Evolutionary conservation across 2,113 vertebrate genomes (phyloP).

Genomic region (Labeo catla): DNA sequence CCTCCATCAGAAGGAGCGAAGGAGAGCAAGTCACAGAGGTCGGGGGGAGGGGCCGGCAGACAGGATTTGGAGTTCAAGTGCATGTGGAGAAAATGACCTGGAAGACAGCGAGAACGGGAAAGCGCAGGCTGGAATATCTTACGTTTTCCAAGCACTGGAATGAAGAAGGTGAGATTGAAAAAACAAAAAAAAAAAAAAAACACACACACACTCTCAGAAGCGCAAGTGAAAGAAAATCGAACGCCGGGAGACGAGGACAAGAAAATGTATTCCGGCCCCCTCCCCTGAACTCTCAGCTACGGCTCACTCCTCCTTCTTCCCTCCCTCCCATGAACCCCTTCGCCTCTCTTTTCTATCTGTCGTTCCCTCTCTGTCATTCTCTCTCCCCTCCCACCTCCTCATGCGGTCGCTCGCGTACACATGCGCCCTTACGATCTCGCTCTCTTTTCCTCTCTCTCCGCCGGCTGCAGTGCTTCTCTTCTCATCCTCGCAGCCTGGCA

Average conservation of each 20-base stretch:
- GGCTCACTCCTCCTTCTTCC: conserved; percentile 75
- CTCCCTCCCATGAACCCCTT: conserved; percentile 64
- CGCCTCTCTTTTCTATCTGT: conserved; percentile 50
- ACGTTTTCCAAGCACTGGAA: conserved; percentile 48
- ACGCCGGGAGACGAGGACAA: conserved; percentile 55
- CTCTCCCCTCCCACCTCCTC: conserved; percentile 67
- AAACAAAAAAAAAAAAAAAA: conserved; percentile 4
- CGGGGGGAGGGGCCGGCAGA: conserved; percentile 69
- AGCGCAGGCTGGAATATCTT: conserved; percentile 50
- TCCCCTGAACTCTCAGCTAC: conserved; percentile 66
- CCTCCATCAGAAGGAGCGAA: conserved; percentile 58
- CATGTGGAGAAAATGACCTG: conserved; percentile 76
- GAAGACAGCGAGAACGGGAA: conserved; percentile 68
- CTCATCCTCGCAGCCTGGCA: conserved; percentile 46
- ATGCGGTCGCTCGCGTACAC: conserved; percentile 46
- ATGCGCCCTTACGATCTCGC: conserved; percentile 52
- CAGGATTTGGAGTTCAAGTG: conserved; percentile 81
- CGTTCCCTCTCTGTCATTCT: conserved; percentile 52
- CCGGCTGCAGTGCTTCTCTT: conserved; percentile 61
- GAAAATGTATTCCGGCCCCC: conserved; percentile 69
- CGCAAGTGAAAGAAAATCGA: conserved; percentile 52
- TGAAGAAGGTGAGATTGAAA: conserved; percentile 38
- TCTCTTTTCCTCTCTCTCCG: conserved; percentile 60
- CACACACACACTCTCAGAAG: conserved; percentile 15
- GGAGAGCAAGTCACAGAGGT: conserved; percentile 51